Evolutionary conservation across 2,113 vertebrate genomes (phyloP).

Genomic region (Paracanthobrama guichenoti): DNA sequence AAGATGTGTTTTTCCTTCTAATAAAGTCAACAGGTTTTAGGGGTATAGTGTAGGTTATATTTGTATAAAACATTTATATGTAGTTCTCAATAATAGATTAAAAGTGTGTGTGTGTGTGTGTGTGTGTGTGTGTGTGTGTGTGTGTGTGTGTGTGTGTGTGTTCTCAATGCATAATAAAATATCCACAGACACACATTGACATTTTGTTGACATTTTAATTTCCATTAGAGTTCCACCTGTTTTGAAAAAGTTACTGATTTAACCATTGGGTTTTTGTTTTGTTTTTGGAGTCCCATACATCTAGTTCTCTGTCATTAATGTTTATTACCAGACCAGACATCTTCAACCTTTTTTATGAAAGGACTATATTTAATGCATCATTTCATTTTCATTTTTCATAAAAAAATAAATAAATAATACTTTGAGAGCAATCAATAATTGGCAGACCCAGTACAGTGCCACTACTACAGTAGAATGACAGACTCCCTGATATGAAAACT

Average conservation of each 20-base stretch:
- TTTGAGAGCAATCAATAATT: neutral
- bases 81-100: neutral
- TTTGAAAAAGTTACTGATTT: neutral
- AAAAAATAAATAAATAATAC: no score
- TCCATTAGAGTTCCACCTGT: neutral
- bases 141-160: neutral
- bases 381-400: no score
- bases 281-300: neutral
- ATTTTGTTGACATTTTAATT: neutral
- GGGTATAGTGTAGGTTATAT: neutral
- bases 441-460: neutral
- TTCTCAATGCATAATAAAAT: constrained; percentile 9
- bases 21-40: neutral
- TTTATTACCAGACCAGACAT: neutral
- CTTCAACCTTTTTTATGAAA: constrained; percentile 6
- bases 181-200: neutral
- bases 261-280: no score
- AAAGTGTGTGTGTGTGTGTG: neutral
- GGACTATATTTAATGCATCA: neutral
- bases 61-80: neutral
- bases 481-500: neutral
- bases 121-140: neutral
- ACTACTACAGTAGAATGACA: neutral
- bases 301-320: neutral
- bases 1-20: neutral